phyloP scores from a whole-genome alignment of 2,797 vertebrate species.

The Syndactyla subalaris region DNA sequence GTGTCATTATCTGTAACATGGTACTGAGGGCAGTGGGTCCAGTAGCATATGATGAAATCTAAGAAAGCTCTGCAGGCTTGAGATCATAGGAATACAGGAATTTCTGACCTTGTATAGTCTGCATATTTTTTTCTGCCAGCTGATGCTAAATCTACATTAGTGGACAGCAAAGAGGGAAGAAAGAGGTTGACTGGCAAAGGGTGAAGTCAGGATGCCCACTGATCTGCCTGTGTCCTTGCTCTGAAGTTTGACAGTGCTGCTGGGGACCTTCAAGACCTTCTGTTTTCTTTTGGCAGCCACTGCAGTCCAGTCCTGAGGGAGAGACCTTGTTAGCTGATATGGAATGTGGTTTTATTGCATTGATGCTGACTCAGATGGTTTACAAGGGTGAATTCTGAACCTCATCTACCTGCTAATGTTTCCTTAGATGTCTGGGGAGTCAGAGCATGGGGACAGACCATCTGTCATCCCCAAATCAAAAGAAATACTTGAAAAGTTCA shows the following conservation, averaged over 20 bases:
- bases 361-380: constrained; percentile 21
- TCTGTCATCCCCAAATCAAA: background rate
- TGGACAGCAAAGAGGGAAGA: background rate
- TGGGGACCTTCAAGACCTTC: background rate
- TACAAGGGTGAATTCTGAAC: constrained; percentile 17
- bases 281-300: constrained; percentile 20
- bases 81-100: background rate
- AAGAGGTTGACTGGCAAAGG: background rate
- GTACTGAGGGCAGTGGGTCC: background rate
- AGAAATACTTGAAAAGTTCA: constrained; percentile 2
- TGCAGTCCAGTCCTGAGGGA: background rate
- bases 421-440: background rate
- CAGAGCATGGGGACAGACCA: background rate
- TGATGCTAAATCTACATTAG: background rate
- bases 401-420: background rate
- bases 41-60: background rate
- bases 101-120: background rate
- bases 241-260: background rate
- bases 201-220: background rate
- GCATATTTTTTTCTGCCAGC: background rate
- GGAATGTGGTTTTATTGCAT: background rate
- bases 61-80: background rate
- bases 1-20: background rate
- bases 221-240: background rate
- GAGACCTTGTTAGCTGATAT: constrained; percentile 11